These are phyloP conservation scores for Myodes glareolus DNA, from an alignment of 2,113 vertebrate genomes.

Conservation along the genomic window DNA sequence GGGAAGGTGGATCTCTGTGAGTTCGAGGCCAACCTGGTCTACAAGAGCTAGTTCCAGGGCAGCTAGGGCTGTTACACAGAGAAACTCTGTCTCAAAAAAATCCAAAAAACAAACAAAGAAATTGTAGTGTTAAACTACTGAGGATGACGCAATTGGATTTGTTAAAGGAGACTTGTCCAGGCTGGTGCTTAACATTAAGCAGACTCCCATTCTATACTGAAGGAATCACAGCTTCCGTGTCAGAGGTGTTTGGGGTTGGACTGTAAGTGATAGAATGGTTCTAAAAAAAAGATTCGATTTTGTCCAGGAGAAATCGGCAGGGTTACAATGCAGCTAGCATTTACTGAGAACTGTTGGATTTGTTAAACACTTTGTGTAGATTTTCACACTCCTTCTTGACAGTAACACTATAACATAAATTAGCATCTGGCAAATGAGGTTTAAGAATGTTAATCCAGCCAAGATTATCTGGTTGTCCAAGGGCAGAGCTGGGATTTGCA, in stretches of 20 bases:
- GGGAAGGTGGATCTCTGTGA: no score
- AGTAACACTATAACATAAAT: slow-evolving; percentile 29
- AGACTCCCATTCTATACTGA: no score
- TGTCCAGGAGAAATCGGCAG: neutral
- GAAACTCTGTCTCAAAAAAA: no score
- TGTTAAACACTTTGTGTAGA: neutral
- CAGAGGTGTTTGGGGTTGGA: neutral
- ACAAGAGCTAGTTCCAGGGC: no score
- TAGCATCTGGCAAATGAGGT: neutral
- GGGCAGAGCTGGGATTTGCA: neutral
- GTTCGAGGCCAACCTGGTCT: no score
- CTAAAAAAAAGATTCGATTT: neutral
- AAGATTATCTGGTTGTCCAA: neutral
- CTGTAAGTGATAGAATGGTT: neutral
- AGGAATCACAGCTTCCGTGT: neutral
- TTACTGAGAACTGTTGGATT: slow-evolving; percentile 32
- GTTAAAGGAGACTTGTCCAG: neutral
- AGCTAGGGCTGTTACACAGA: no score
- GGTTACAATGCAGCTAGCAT: neutral
- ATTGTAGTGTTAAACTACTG: neutral
- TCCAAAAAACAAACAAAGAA: neutral
- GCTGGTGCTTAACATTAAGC: neutral
- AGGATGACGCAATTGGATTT: neutral
- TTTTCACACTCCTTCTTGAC: slow-evolving; percentile 27
- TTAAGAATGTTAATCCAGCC: neutral